These are phyloP conservation scores for Ceratoteleas bidentatus DNA, from an alignment of 1,140 invertebrate species.

Conservation along the genomic window DNA sequence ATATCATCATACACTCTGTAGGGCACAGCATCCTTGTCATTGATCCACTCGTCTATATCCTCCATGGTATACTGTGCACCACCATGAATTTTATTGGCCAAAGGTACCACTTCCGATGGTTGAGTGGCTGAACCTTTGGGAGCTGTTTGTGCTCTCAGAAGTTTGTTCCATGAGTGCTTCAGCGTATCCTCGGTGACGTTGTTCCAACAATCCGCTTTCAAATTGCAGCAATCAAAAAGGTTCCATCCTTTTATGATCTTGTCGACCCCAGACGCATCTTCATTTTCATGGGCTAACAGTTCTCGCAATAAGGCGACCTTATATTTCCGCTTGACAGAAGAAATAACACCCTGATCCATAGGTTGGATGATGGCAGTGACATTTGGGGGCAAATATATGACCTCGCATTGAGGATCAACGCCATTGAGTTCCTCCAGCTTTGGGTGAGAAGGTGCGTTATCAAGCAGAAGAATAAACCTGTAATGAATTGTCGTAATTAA, in stretches of 20 bases:
- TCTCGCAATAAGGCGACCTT: constrained; percentile 8
- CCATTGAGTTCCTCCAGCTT: neutral
- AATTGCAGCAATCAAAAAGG: constrained; percentile 7
- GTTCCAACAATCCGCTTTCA: constrained; percentile 7
- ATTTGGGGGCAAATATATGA: neutral
- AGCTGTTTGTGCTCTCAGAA: neutral
- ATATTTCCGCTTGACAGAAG: constrained; percentile 14
- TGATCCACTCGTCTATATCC: constrained; percentile 13
- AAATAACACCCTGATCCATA: constrained; percentile 1
- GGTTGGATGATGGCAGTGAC: neutral
- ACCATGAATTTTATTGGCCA: constrained; percentile 4
- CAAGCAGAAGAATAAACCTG: constrained; percentile 1
- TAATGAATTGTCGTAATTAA: neutral
- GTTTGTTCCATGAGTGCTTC: constrained; percentile 12
- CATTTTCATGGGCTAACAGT: constrained; percentile 1
- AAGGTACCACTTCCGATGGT: neutral
- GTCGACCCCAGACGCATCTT: neutral
- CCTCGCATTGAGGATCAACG: neutral
- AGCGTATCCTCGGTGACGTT: neutral
- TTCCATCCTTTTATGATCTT: constrained; percentile 2
- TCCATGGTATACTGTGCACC: neutral
- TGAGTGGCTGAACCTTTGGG: neutral
- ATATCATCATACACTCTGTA: constrained; percentile 1
- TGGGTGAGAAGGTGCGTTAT: neutral
- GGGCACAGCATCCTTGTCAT: constrained; percentile 5